Conservation (phyloP, 1,140 invertebrate genomes). For the Cherax quadricarinatus region DNA sequence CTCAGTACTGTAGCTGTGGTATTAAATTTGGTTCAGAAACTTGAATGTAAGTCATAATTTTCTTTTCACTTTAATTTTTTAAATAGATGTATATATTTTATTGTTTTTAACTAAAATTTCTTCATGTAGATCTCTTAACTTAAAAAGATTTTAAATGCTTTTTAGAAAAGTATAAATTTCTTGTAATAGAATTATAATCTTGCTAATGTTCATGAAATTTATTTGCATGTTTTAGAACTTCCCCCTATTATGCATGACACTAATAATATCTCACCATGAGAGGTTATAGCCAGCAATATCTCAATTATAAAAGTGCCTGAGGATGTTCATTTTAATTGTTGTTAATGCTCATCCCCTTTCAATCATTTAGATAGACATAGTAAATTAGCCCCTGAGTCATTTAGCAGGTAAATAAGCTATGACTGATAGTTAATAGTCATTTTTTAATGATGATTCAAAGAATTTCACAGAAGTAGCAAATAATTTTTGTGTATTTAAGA, state of each 20-base stretch:
- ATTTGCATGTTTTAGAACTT: conserved; percentile 24
- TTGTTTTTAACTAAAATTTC: neutral
- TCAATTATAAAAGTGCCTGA: conserved; percentile 17
- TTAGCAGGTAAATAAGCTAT: neutral
- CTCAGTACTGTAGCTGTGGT: neutral
- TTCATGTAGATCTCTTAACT: neutral
- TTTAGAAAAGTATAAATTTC: neutral
- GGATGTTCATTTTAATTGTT: conserved; percentile 20
- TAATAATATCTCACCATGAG: conserved; percentile 4
- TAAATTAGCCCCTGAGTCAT: conserved; percentile 12
- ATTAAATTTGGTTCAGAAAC: neutral
- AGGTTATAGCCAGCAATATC: conserved; percentile 13
- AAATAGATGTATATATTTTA: neutral
- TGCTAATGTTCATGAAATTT: neutral
- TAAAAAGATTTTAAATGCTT: neutral
- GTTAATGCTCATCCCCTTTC: conserved; percentile 13
- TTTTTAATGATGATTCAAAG: conserved; percentile 30
- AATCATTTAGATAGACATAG: conserved; percentile 26
- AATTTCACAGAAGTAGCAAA: conserved; percentile 23
- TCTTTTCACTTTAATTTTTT: neutral
- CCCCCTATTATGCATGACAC: neutral
- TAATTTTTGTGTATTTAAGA: conserved; percentile 35
- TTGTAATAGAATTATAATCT: neutral
- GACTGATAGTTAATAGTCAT: neutral
- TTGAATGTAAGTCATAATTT: neutral